Percentiles rank a stretch among this genome's conserved stretches.
phyloP scores from a whole-genome alignment of 2,888 invertebrate genomes.

The Monoplex corrugatus region DNA sequence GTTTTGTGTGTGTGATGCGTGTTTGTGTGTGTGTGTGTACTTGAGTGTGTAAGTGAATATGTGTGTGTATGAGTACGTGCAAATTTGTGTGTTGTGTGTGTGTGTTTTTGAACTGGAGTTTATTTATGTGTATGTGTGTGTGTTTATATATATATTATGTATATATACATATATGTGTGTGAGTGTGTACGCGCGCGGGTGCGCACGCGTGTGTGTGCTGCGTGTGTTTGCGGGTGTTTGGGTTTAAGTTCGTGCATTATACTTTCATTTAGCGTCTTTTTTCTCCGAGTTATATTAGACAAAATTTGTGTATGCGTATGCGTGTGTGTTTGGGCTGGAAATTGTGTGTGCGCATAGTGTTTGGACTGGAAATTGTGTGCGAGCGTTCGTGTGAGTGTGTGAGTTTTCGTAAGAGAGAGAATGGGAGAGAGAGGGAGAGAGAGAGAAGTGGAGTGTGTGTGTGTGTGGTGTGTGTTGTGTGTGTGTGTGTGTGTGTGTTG shows the following conservation, averaged over 20 bases:
- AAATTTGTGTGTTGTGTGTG: constrained; percentile 7
- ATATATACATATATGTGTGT: constrained; percentile 15
- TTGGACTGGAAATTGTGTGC: neutral
- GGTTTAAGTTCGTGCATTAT: neutral
- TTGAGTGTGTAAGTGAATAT: no score
- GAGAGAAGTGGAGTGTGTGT: neutral
- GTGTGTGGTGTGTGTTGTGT: no score
- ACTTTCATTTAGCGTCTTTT: no score
- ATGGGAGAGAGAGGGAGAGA: neutral
- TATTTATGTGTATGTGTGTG: constrained; percentile 15
- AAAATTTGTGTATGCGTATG: neutral
- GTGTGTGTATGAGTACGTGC: neutral
- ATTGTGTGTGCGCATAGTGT: neutral
- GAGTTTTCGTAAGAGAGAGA: neutral
- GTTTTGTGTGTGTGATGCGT: no score
- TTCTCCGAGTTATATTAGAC: no score
- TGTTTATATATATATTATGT: neutral
- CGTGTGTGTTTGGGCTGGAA: neutral
- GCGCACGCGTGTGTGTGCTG: neutral
- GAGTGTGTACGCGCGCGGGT: neutral
- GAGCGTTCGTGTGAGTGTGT: neutral
- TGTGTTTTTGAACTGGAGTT: no score
- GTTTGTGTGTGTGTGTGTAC: no score
- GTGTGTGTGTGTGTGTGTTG: no score
- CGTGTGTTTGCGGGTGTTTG: neutral